Percentiles rank a stretch among this genome's conserved stretches.
Evolutionary conservation across 2,888 invertebrate genomes (phyloP).

Genomic region (Anaspis maculata): DNA sequence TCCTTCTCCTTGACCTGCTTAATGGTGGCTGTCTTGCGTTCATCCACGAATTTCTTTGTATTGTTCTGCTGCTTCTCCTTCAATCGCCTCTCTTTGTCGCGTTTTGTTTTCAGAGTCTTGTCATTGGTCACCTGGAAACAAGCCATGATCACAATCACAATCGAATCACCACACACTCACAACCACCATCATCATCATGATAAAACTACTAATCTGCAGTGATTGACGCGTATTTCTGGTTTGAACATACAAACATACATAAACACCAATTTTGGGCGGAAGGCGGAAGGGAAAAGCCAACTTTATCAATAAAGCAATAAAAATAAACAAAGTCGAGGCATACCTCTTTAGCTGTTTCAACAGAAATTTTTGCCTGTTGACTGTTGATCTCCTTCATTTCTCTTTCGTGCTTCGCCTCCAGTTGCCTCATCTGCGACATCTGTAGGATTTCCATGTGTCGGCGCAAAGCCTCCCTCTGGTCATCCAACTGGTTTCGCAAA

Average conservation of each 20-base stretch:
- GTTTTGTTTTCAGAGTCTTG: constrained; percentile 92
- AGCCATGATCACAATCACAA: background rate
- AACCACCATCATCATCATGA: too few relatives aligned
- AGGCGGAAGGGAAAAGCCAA: too few relatives aligned
- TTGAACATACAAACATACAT: background rate
- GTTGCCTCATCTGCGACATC: constrained; percentile 76
- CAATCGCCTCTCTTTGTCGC: constrained; percentile 89
- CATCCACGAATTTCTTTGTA: constrained; percentile 95
- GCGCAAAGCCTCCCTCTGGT: constrained; percentile 64
- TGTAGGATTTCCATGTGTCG: constrained; percentile 77
- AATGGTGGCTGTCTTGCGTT: constrained; percentile 78
- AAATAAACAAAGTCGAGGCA: too few relatives aligned
- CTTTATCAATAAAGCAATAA: too few relatives aligned
- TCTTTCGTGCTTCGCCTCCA: constrained; percentile 84
- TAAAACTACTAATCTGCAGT: too few relatives aligned
- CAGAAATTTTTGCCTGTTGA: constrained; percentile 90
- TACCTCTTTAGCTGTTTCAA: constrained; percentile 94
- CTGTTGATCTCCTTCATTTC: constrained; percentile 94
- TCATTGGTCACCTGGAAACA: constrained; percentile 60
- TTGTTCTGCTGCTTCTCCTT: constrained; percentile 96
- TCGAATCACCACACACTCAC: too few relatives aligned
- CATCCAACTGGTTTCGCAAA: constrained; percentile 73
- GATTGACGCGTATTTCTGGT: too few relatives aligned
- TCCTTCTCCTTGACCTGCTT: constrained; percentile 89
- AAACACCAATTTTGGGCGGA: background rate